A percentile compares a stretch with the other conserved stretches of the same genome.
phyloP scores from a whole-genome alignment of 2,888 invertebrate genomes.

The Drosophila barbarae region DNA sequence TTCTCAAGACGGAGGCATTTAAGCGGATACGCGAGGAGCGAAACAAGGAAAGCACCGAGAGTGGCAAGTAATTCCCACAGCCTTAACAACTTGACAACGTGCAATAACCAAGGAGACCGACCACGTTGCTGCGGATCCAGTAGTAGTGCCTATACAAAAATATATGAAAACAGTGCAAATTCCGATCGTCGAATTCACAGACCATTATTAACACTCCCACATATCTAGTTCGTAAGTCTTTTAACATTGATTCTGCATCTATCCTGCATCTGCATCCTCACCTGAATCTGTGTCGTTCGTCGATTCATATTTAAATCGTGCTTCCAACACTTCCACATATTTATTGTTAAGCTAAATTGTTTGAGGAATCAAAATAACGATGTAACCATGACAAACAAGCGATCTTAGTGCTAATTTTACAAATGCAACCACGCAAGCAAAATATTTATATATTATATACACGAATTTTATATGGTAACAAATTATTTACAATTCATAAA shows the following conservation, averaged over 20 bases:
- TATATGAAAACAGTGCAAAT: constrained; percentile 27
- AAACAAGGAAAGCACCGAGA: constrained; percentile 77
- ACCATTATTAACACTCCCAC: constrained; percentile 4
- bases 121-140: constrained; percentile 32
- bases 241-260: constrained; percentile 15
- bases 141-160: constrained; percentile 51
- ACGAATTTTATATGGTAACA: constrained; percentile 65
- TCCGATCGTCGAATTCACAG: constrained; percentile 17
- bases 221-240: constrained; percentile 30
- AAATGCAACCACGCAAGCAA: constrained; percentile 39
- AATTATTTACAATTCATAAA: constrained; percentile 41
- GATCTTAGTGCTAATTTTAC: constrained; percentile 52
- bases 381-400: constrained; percentile 42
- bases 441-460: constrained; percentile 56
- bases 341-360: constrained; percentile 47
- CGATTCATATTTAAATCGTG: constrained; percentile 48
- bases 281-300: constrained; percentile 27
- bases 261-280: constrained; percentile 4
- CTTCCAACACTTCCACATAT: constrained; percentile 56
- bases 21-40: constrained; percentile 89
- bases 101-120: constrained; percentile 43
- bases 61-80: constrained; percentile 67
- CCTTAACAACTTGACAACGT: constrained; percentile 34
- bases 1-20: constrained; percentile 95
- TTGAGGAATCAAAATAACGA: constrained; percentile 44